Evolutionary conservation across 2,888 invertebrate genomes (phyloP).

Genomic region (Linyphia triangularis): DNA sequence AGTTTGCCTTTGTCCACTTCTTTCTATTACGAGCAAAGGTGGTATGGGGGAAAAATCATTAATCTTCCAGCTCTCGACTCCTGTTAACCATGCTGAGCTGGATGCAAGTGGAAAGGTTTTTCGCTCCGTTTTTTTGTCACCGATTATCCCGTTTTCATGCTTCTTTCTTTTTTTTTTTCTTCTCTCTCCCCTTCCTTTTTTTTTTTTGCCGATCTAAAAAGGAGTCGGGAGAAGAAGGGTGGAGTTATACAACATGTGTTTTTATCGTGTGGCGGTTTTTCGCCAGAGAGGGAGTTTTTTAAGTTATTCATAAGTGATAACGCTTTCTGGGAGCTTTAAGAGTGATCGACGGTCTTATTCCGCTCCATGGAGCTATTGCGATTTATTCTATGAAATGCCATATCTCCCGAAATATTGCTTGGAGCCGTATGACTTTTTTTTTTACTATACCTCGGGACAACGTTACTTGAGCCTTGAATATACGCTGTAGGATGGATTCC

Average conservation of each 20-base stretch:
- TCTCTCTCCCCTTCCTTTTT: neutral
- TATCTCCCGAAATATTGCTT: too few relatives aligned
- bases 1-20: conserved; percentile 45
- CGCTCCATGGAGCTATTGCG: too few relatives aligned
- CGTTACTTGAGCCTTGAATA: too few relatives aligned
- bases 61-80: conserved; percentile 55
- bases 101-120: neutral
- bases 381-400: too few relatives aligned
- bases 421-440: too few relatives aligned
- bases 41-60: conserved; percentile 63
- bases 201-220: neutral
- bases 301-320: neutral
- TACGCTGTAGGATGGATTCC: too few relatives aligned
- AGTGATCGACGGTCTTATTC: too few relatives aligned
- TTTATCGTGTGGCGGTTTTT: neutral
- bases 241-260: neutral
- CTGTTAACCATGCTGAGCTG: conserved; percentile 52
- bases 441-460: too few relatives aligned
- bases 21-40: conserved; percentile 54
- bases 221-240: neutral
- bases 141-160: neutral
- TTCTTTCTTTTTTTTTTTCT: neutral
- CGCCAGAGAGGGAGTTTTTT: neutral
- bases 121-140: neutral
- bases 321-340: neutral